A percentile compares a stretch with the other conserved stretches of the same genome.
Evolutionary conservation across 2,797 vertebrate species (phyloP).

Genomic region (Phoxinus dragarum): DNA sequence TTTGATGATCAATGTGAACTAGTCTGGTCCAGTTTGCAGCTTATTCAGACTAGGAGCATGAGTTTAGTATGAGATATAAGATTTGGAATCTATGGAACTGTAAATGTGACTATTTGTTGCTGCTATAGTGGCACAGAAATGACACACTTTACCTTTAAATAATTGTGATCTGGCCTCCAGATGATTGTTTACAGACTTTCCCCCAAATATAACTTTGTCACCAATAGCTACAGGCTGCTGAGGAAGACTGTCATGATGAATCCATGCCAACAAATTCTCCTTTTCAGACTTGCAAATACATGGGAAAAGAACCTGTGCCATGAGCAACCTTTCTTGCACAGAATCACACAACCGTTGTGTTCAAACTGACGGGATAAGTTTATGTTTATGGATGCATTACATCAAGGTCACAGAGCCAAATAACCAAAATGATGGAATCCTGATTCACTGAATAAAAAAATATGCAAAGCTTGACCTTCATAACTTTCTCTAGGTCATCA

Average conservation of each 20-base stretch:
- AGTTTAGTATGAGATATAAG: not conserved
- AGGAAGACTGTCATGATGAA: constrained; percentile 36
- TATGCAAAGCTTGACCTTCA: constrained; percentile 69
- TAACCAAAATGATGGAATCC: not conserved
- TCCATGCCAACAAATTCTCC: constrained; percentile 41
- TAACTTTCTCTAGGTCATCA: constrained; percentile 72
- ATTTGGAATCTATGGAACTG: not conserved
- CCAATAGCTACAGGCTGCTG: constrained; percentile 46
- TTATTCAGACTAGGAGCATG: not conserved
- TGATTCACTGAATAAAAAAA: constrained; percentile 15
- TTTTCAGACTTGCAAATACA: constrained; percentile 29
- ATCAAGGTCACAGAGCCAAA: not conserved
- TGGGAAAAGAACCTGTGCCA: not conserved
- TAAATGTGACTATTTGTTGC: not conserved
- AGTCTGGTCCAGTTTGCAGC: not conserved
- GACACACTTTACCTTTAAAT: not conserved
- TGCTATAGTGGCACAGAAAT: not conserved
- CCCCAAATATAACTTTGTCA: constrained; percentile 23
- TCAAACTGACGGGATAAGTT: not conserved
- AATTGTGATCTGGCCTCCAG: not conserved
- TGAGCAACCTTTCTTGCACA: not conserved
- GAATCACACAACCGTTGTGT: not conserved
- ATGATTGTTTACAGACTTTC: not conserved
- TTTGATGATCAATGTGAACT: not conserved
- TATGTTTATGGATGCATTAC: not conserved